Evolutionary conservation across 2,797 vertebrate genomes (phyloP).

Genomic region (Cossypha heuglini): DNA sequence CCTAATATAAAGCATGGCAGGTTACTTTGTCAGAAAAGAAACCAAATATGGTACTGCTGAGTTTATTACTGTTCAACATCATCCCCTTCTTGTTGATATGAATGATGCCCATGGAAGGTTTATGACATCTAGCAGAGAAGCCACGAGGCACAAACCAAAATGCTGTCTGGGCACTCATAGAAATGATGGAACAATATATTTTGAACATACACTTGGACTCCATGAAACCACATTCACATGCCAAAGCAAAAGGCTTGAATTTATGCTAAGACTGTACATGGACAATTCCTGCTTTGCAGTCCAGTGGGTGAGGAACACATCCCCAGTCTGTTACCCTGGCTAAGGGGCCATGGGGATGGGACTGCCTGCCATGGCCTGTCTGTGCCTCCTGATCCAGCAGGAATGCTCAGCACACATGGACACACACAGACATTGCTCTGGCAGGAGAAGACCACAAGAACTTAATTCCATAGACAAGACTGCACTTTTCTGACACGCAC

Average conservation of each 20-base stretch:
- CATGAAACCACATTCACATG: neutral
- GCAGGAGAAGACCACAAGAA: fast-evolving
- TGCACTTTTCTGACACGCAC: neutral
- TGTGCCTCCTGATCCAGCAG: neutral
- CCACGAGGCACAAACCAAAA: neutral
- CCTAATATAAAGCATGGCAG: neutral
- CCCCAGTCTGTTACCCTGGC: neutral
- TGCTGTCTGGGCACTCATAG: neutral
- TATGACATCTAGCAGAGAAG: neutral
- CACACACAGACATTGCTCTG: neutral
- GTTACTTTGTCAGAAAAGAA: neutral
- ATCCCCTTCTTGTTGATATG: neutral
- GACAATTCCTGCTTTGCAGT: neutral
- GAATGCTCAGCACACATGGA: neutral
- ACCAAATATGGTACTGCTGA: neutral
- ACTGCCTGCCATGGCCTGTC: neutral
- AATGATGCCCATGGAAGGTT: neutral
- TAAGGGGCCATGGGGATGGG: fast-evolving
- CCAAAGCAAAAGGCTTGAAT: neutral
- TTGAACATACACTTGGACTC: neutral
- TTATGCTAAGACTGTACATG: neutral
- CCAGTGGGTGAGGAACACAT: neutral
- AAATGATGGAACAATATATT: neutral
- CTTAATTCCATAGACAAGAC: neutral
- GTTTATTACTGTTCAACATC: neutral